phyloP scores from a whole-genome alignment of 2,113 vertebrate species.

The Sander vitreus region DNA sequence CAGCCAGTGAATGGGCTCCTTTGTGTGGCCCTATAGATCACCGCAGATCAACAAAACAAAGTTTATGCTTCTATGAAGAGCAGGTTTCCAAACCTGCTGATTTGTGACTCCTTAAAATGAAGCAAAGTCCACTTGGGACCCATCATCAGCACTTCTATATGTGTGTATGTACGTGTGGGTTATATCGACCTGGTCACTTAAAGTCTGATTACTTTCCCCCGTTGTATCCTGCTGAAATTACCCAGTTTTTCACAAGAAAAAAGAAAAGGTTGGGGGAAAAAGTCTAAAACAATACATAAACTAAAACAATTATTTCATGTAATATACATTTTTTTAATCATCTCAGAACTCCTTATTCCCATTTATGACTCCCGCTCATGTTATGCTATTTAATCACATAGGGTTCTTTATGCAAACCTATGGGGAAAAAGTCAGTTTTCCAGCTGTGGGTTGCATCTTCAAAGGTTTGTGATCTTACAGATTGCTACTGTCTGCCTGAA shows the following conservation, averaged over 20 bases:
- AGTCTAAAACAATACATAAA: not conserved
- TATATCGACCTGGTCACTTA: not conserved
- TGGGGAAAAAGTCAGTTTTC: not conserved
- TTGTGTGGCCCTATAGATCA: conserved; percentile 65
- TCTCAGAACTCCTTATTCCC: not conserved
- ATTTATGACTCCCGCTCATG: not conserved
- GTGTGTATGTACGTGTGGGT: not conserved
- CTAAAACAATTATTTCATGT: not conserved
- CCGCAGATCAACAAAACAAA: conserved; percentile 39
- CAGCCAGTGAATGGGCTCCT: conserved; percentile 72
- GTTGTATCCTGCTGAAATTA: not conserved
- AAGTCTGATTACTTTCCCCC: not conserved
- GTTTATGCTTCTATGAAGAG: conserved; percentile 2
- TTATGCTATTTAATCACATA: not conserved
- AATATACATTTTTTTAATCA: not conserved
- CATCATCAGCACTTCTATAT: not conserved
- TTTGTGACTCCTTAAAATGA: not conserved
- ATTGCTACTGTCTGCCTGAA: not conserved
- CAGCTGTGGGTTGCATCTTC: not conserved
- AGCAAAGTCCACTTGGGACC: not conserved
- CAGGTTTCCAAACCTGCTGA: not conserved
- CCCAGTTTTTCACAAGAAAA: not conserved
- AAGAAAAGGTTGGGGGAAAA: not conserved
- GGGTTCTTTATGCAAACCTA: not conserved
- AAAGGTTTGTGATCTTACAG: not conserved